Conservation (phyloP, 23 tunicate genomes). For the Halocynthia aurantium region DNA sequence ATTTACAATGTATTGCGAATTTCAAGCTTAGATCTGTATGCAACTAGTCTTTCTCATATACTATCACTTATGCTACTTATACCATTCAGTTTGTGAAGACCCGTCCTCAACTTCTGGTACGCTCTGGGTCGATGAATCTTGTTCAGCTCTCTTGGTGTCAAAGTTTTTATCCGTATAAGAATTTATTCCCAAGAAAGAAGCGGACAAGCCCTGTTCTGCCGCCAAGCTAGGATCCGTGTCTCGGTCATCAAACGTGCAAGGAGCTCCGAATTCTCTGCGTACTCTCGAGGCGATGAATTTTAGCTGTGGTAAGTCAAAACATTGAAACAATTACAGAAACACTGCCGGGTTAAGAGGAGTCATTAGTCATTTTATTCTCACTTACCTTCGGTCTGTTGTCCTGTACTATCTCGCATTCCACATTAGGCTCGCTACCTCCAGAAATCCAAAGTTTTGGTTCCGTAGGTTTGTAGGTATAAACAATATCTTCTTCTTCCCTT, state of each 20-base stretch:
- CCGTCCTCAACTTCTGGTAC: slow-evolving; percentile 55
- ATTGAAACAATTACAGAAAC: background rate
- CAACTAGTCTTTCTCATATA: background rate
- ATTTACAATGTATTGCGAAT: too few species aligned
- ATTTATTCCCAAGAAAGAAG: slow-evolving; percentile 57
- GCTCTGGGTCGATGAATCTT: slow-evolving; percentile 64
- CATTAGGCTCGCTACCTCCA: slow-evolving; percentile 65
- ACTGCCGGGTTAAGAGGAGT: background rate
- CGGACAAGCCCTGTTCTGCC: slow-evolving; percentile 43
- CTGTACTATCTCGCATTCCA: slow-evolving; percentile 61
- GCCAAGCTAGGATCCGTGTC: slow-evolving; percentile 53
- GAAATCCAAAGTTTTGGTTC: slow-evolving; percentile 86
- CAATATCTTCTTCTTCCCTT: slow-evolving; percentile 47
- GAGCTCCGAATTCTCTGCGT: slow-evolving; percentile 65
- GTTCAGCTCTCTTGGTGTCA: slow-evolving; percentile 37
- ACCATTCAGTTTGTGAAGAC: slow-evolving; percentile 79
- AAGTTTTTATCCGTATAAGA: slow-evolving; percentile 54
- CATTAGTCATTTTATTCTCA: background rate
- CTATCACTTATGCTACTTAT: background rate
- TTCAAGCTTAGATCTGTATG: too few species aligned
- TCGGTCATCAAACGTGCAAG: slow-evolving; percentile 54
- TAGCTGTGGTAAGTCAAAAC: background rate
- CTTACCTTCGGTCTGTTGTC: slow-evolving; percentile 66
- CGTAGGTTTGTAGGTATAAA: slow-evolving; percentile 79
- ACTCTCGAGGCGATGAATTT: slow-evolving; percentile 68